Evolutionary conservation across 2,113 vertebrate species (phyloP).

Genomic region (Amphiprion percula): DNA sequence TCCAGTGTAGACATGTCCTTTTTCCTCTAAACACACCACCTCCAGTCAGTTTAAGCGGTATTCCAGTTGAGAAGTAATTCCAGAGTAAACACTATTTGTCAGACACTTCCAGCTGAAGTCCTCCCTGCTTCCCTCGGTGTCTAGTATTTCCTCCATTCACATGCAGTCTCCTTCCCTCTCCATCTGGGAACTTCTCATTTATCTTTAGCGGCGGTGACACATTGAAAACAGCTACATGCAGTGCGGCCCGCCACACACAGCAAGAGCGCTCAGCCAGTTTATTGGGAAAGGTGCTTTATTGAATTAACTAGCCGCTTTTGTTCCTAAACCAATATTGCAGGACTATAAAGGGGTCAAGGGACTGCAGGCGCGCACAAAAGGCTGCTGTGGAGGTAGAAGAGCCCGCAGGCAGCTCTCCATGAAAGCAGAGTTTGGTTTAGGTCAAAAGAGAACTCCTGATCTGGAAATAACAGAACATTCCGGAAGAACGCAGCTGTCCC

Average conservation of each 20-base stretch:
- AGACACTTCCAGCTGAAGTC: slow-evolving; percentile 28
- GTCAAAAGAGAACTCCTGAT: slow-evolving; percentile 85
- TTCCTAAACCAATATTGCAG: slow-evolving; percentile 72
- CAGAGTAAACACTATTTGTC: slow-evolving; percentile 48
- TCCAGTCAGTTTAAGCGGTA: slow-evolving; percentile 3
- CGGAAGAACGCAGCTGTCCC: slow-evolving; percentile 69
- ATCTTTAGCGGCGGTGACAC: slow-evolving; percentile 63
- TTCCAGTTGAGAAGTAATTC: slow-evolving; percentile 32
- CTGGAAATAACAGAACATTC: slow-evolving; percentile 86
- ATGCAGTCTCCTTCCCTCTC: slow-evolving; percentile 19
- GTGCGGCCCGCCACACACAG: slow-evolving; percentile 60
- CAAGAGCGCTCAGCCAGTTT: slow-evolving; percentile 54
- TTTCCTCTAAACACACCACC: background rate
- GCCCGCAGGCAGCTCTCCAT: slow-evolving; percentile 74
- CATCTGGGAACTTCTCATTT: slow-evolving; percentile 60
- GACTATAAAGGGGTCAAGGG: slow-evolving; percentile 72
- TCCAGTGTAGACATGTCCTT: background rate
- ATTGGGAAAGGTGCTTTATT: slow-evolving; percentile 75
- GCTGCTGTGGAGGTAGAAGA: slow-evolving; percentile 69
- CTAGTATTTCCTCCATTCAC: slow-evolving; percentile 37
- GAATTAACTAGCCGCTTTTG: slow-evolving; percentile 74
- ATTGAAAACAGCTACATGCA: slow-evolving; percentile 69
- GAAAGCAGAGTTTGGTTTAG: slow-evolving; percentile 82
- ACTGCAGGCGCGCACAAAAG: slow-evolving; percentile 72
- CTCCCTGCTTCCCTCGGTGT: slow-evolving; percentile 9